A percentile compares a stretch with the other conserved stretches of the same genome.
Conservation (phyloP, 2,113 vertebrate genomes). For the Lophochroa leadbeateri region DNA sequence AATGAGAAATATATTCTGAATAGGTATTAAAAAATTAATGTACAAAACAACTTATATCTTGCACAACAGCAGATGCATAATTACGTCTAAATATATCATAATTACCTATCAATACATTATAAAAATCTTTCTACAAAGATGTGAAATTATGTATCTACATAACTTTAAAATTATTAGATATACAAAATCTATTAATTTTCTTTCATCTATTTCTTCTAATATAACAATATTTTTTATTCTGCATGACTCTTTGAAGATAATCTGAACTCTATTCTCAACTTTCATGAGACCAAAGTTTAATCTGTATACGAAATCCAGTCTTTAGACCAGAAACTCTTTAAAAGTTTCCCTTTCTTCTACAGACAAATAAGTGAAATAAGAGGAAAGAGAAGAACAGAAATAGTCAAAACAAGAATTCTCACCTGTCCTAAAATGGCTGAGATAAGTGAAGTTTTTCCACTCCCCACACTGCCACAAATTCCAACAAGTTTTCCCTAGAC, state of each 20-base stretch:
- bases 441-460: conserved; percentile 91
- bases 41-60: background rate
- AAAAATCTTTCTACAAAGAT: background rate
- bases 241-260: no score
- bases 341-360: background rate
- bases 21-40: background rate
- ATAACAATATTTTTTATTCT: no score
- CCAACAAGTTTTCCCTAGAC: conserved; percentile 88
- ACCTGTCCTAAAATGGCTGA: conserved; percentile 94
- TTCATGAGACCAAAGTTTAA: no score
- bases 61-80: background rate
- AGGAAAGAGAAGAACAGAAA: background rate
- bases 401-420: conserved; percentile 30
- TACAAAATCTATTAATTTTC: no score
- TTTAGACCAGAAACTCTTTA: no score
- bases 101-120: background rate
- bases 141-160: background rate
- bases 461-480: conserved; percentile 92
- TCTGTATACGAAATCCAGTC: no score
- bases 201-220: no score
- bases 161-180: no score
- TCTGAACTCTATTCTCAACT: no score
- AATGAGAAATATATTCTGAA: background rate
- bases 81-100: background rate
- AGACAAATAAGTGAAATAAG: background rate